Evolutionary conservation across 2,888 invertebrate species (phyloP), one percentile per base, ranked within the genome.

Genomic region (Agonum fuliginosum): DNA sequence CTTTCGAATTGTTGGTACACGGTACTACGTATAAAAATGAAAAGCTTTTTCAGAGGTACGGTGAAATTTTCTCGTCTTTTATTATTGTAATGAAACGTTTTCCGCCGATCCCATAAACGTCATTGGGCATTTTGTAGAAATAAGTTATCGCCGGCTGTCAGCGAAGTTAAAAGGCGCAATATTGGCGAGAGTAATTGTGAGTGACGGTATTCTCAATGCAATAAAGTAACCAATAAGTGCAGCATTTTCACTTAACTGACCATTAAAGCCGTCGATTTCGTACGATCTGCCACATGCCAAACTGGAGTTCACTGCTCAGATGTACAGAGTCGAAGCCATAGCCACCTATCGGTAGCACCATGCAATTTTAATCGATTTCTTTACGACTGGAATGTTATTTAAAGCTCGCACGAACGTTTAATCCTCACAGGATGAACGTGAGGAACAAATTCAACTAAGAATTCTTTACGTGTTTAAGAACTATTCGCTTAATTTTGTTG

Each of bases 341-440:
- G 17, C 10, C 46, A 37, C 43, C 74, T 43, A 27, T 65, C 62
- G 30, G 30, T 19, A 71, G 48, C 41, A 30, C 24, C 65, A 62
- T 74, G 74, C 74, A 74, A 62, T 74, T 74, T 74, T 74, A 74
- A 74, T 43, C 74, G 74, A 74, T 62, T 65, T 62, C 58, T 73
- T 74, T 74, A 74, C 74, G 43, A 74, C 46, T 41, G 22, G 67
- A 37, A 37, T 67, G 67, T 67, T 67, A 67, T 67, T 67, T 67
- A 41, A 67, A 67, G 58, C 19, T 30, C 5, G 17, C 67, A 67
- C 67, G 67, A 67, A 20, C 30, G 22, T 17, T 54, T 54, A 54
- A 54, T 54, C 24, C 54, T 54, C 54, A 6, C 12, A 5, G 58
- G 17, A 62, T 62, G 14, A 27, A 27, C 27, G 58, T 27, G 58